Base-by-base conservation (phyloP, 53 echinoderm and acorn worm species). In the Crossaster papposus region DNA sequence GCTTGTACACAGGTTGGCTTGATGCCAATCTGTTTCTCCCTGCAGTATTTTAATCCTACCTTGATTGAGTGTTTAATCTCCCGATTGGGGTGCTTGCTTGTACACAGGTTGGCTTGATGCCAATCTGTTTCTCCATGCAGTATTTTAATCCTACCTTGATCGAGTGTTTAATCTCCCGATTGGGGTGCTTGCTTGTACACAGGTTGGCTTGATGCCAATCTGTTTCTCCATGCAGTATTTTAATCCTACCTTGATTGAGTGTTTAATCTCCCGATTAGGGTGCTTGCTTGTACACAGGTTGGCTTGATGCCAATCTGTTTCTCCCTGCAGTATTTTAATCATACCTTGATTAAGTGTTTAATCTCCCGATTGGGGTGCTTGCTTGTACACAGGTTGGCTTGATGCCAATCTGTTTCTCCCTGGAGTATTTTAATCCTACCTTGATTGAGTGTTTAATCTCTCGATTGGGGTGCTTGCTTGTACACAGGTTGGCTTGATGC, bases 11-110 rank as follows among this genome's bases (percentile, higher is more conserved):
- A 95, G 32, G 64, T 84, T 87, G 38, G 89, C 81, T 28, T 91
- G 94, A 80, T 96, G 97, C 97, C 95, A 96, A 15, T 95, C 97
- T 79, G 62, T 83, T 52, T 96, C 97, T 36, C 89, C 91, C 75
- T 94, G 94, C 22, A 81, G 72, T 7, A 95, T 85, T 63, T 96
- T 96, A n/a, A n/a, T n/a, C n/a, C n/a, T n/a, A n/a, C n/a, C n/a
- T n/a, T n/a, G n/a, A 94, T 85, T 17, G 92, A 55, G 82, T 96
- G 97, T 65, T 95, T 95, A 70, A 95, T 91, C 71, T 96, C 97
- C 54, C 95, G 89, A 79, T 89, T 91, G 63, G 92, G 81, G 54
- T 91, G 90, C 79, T 96, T 96, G 62, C 95, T 94, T 37, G 92
- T 96, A 79, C 97, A 96, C 84, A 95, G 32, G 64, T 84, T 87